phyloP scores from a whole-genome alignment of 2,113 vertebrate genomes.

The Capricornis sumatraensis region DNA sequence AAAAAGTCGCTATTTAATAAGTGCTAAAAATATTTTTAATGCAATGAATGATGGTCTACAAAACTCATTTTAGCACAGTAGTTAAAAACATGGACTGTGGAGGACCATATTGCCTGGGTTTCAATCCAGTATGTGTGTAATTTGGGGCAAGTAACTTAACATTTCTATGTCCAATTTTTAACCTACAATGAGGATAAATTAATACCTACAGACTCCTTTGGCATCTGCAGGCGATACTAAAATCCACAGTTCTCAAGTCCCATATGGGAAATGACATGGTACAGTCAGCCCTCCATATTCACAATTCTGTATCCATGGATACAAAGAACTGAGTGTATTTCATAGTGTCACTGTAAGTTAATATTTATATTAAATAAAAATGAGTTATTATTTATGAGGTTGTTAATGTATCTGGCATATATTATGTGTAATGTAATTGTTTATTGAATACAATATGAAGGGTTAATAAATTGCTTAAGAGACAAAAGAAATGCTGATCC shows the following conservation, averaged over 20 bases:
- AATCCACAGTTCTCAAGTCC: background rate
- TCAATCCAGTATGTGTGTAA: background rate
- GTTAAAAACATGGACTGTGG: background rate
- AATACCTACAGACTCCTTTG: background rate
- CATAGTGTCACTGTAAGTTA: background rate
- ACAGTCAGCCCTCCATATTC: background rate
- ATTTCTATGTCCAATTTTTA: background rate
- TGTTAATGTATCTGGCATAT: background rate
- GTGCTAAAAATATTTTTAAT: background rate
- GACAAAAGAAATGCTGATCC: background rate
- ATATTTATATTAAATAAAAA: background rate
- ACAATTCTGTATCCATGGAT: background rate
- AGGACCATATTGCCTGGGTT: background rate
- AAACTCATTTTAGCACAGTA: background rate
- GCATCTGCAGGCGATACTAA: background rate
- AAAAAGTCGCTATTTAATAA: background rate
- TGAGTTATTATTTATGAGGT: background rate
- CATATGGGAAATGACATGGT: background rate
- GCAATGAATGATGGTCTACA: background rate
- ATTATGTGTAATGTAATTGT: background rate
- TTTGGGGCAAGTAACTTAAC: background rate
- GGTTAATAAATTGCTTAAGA: background rate
- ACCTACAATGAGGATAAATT: background rate
- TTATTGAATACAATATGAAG: background rate
- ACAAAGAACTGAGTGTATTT: background rate